Evolutionary conservation across 2,888 invertebrate genomes (phyloP), one percentile per base, ranked within the genome.

Genomic region (Eilema depressum): DNA sequence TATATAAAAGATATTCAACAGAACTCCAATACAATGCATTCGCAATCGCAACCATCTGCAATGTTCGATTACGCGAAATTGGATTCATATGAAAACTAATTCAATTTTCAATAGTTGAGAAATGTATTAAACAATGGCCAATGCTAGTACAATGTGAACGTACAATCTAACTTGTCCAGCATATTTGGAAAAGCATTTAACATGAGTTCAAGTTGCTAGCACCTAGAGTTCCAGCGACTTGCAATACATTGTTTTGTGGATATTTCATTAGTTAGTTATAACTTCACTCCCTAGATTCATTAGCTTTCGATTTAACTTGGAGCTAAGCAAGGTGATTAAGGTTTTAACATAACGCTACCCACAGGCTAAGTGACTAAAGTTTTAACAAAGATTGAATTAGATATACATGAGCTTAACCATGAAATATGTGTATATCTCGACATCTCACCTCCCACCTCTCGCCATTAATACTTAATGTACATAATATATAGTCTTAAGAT

Each of bases 111-210:
- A 74, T 68, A 69, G 71, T 65, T 70, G 47, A 20, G 61, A 73
- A 73, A 65, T 53, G 71, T 74, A 76, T 74, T 75, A 70, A 60
- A 73, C 72, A 79, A 75, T 63, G 69, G 69, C 72, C 75, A 81
- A 72, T 63, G 47, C 12, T 25, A n/a, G 26, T 59, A 68, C 64
- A 57, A 63, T 64, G 37, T 64, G 28, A 56, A 62, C 47, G 64
- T 56, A 66, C 57, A 78, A 79, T 80, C 68, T 78, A 78, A 81
- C 61, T 81, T 71, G 23, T 25, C 17, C 61, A 69, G 70, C 30
- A 69, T 63, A 53, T 71, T 70, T 65, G 20, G 28, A 63, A 69
- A 26, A 60, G 62, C 71, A 74, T 68, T 30, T 30, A 66, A 41
- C 59, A 37, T 20, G n/a, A n/a, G 23, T 68, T 61, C 53, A 23